Conservation (phyloP, 1,140 invertebrate species). For the Scaptomyza montana region DNA sequence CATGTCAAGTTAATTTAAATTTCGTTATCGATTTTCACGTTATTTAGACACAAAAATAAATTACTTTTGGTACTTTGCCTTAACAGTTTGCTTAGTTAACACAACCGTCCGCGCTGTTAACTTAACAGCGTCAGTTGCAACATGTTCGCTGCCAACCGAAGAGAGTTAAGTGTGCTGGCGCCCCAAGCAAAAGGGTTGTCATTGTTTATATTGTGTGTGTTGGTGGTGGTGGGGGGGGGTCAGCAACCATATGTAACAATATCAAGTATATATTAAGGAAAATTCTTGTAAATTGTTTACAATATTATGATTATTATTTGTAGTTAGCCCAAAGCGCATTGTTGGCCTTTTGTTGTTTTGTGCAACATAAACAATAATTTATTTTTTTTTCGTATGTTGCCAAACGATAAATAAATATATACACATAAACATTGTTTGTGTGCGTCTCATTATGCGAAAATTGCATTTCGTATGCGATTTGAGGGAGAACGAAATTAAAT, state of each 20-base stretch:
- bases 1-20: background rate
- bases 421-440: no score
- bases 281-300: constrained; percentile 4
- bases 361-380: constrained; percentile 31
- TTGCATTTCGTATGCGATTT: constrained; percentile 42
- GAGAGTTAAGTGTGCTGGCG: background rate
- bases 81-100: background rate
- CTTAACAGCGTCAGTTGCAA: constrained; percentile 34
- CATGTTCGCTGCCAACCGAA: constrained; percentile 35
- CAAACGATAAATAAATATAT: constrained; percentile 6
- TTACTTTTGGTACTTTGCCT: background rate
- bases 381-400: constrained; percentile 10
- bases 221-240: no score
- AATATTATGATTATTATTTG: constrained; percentile 12
- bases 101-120: constrained; percentile 26
- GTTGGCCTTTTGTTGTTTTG: constrained; percentile 1
- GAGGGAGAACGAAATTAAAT: constrained; percentile 68
- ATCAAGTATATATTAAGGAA: constrained; percentile 2
- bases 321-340: constrained; percentile 19
- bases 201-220: no score
- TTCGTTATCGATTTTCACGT: background rate
- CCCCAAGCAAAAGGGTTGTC: background rate
- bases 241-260: no score
- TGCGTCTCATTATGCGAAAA: constrained; percentile 40
- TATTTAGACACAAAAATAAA: no score